Conservation (phyloP, 2,797 vertebrate genomes). For the Otolemur crassicaudatus region DNA sequence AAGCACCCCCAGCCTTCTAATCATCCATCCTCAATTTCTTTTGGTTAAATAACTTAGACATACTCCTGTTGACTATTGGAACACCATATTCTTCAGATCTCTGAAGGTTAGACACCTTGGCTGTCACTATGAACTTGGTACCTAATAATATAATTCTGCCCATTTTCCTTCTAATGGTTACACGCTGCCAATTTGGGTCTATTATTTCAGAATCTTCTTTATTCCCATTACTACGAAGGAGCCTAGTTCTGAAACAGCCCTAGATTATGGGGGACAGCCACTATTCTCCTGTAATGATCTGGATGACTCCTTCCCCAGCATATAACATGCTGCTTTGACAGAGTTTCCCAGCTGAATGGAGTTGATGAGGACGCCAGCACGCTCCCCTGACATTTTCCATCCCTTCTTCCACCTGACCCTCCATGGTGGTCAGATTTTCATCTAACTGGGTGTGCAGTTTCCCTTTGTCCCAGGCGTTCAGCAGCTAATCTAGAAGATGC, state of each 20-base stretch:
- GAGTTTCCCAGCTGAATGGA: neutral
- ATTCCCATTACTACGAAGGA: neutral
- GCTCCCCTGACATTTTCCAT: neutral
- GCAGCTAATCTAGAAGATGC: neutral
- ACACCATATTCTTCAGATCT: neutral
- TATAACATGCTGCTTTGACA: neutral
- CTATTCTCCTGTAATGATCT: neutral
- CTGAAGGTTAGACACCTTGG: neutral
- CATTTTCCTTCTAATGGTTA: conserved; percentile 3
- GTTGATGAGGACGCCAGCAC: neutral
- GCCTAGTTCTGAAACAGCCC: neutral
- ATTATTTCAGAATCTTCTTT: neutral
- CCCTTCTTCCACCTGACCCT: neutral
- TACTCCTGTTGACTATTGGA: neutral
- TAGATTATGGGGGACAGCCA: neutral
- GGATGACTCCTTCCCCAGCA: neutral
- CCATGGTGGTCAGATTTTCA: neutral
- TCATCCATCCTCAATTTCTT: neutral
- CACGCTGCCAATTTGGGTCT: neutral
- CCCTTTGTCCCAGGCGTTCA: neutral
- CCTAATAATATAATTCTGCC: neutral
- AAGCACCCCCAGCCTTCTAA: neutral
- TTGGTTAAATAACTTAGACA: neutral
- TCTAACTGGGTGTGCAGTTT: neutral
- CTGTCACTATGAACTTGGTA: neutral